A percentile compares a stretch with the other conserved stretches of the same genome.
phyloP scores from a whole-genome alignment of 2,888 invertebrate species.

The Agapetus fuscipes region DNA sequence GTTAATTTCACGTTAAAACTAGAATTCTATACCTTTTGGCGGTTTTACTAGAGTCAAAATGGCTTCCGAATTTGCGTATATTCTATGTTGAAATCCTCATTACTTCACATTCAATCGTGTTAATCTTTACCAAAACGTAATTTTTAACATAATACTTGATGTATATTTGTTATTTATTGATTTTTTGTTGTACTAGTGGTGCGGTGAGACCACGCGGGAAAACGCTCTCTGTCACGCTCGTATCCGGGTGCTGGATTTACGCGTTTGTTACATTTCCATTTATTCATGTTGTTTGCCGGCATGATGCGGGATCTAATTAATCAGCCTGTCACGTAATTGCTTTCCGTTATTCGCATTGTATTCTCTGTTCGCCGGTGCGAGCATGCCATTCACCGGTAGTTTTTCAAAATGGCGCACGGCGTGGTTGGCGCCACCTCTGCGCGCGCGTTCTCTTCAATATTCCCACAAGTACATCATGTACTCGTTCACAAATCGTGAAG shows the following conservation, averaged over 20 bases:
- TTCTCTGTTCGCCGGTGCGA: slow-evolving; percentile 1
- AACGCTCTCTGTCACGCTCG: slow-evolving; percentile 13
- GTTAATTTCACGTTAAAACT: slow-evolving; percentile 7
- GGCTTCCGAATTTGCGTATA: no score
- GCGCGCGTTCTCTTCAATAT: not conserved
- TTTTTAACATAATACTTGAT: not conserved
- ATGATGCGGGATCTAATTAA: no score
- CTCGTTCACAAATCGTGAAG: no score
- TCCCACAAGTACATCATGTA: no score
- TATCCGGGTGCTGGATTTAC: slow-evolving; percentile 14
- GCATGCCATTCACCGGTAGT: slow-evolving; percentile 16
- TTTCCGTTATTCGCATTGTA: no score
- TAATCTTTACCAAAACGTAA: no score
- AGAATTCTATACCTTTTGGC: slow-evolving; percentile 26
- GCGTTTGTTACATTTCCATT: no score
- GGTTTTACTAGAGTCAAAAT: slow-evolving; percentile 37
- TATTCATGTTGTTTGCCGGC: no score
- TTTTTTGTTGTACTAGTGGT: no score
- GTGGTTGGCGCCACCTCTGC: slow-evolving; percentile 18
- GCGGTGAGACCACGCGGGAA: slow-evolving; percentile 16
- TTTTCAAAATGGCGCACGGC: slow-evolving; percentile 15
- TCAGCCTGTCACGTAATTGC: no score
- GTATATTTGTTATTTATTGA: not conserved
- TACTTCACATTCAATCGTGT: no score
- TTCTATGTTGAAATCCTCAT: no score